A percentile compares a stretch with the other conserved stretches of the same genome.
phyloP scores from a whole-genome alignment of 2,113 vertebrate species.

The Prinia subflava region DNA sequence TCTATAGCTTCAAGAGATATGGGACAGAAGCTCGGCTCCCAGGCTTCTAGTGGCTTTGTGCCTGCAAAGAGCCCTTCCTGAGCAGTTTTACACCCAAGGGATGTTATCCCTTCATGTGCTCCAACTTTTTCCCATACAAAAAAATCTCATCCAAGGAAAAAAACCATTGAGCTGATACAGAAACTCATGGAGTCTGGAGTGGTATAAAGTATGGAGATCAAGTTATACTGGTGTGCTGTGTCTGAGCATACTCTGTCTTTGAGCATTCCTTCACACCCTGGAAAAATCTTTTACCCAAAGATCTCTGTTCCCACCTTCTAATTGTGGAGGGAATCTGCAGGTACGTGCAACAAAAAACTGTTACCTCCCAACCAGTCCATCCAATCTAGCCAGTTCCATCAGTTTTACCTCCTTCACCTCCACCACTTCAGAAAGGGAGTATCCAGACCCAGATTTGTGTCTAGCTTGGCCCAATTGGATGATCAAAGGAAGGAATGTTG shows the following conservation, averaged over 20 bases:
- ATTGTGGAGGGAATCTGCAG: background rate
- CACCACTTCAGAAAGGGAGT: background rate
- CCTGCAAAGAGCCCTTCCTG: background rate
- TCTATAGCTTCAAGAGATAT: background rate
- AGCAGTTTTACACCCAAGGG: background rate
- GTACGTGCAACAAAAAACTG: background rate
- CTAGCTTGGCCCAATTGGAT: background rate
- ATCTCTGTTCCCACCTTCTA: background rate
- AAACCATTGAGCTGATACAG: background rate
- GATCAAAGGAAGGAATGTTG: constrained; percentile 49
- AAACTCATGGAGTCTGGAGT: background rate
- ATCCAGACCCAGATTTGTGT: background rate
- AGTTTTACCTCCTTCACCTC: constrained; percentile 6
- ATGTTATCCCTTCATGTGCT: background rate
- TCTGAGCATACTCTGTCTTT: background rate
- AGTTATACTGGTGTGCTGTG: background rate
- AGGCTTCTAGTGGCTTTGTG: background rate
- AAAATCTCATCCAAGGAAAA: background rate
- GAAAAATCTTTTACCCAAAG: background rate
- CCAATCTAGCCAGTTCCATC: constrained; percentile 28
- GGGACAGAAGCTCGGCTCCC: background rate
- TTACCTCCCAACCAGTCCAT: background rate
- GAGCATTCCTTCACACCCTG: background rate
- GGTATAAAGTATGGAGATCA: background rate
- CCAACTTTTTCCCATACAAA: background rate